Evolutionary conservation across 2,113 vertebrate species (phyloP).

Genomic region (Peromyscus californicus): DNA sequence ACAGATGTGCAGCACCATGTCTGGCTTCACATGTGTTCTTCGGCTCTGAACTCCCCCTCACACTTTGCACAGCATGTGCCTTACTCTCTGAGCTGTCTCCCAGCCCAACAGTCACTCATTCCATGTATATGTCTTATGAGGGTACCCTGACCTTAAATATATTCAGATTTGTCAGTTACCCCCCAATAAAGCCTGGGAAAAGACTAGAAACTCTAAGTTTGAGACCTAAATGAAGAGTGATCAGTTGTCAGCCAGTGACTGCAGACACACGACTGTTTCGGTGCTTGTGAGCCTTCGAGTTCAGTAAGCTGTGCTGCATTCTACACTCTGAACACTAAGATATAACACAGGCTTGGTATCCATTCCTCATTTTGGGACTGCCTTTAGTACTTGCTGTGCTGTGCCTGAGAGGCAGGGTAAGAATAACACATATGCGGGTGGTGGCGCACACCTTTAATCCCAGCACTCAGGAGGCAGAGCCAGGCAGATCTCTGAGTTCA

Average conservation of each 20-base stretch:
- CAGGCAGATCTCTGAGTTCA: no score
- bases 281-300: background rate
- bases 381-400: fast-evolving
- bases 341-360: background rate
- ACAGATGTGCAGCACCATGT: background rate
- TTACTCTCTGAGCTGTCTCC: background rate
- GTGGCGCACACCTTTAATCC: no score
- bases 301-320: fast-evolving
- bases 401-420: background rate
- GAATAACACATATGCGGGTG: fast-evolving
- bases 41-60: background rate
- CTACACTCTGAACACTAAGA: background rate
- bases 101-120: background rate
- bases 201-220: background rate
- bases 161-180: background rate
- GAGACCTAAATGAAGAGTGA: background rate
- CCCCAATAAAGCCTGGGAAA: background rate
- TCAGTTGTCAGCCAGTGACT: background rate
- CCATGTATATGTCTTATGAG: background rate
- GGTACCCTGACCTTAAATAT: background rate
- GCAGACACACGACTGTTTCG: background rate
- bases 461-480: no score
- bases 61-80: background rate
- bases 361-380: background rate
- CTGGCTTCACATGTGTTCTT: no score